A percentile compares a stretch with the other conserved stretches of the same genome.
These are phyloP conservation scores for Vireo altiloquus DNA, from an alignment of 2,113 vertebrate genomes.

Conservation along the genomic window DNA sequence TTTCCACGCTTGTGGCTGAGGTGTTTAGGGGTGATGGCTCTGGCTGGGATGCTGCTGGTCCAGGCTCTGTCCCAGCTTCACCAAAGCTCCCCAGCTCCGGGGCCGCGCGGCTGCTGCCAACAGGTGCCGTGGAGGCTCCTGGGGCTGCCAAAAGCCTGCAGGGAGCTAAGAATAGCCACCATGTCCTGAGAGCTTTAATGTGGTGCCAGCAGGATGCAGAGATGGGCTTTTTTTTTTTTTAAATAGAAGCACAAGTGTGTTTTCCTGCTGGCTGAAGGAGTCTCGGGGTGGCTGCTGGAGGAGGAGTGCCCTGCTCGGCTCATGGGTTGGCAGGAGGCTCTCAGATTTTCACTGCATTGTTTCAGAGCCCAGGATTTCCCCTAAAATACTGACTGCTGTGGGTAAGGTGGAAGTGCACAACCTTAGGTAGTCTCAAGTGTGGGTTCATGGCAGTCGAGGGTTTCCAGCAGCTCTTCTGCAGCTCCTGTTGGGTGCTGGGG, in stretches of 20 bases:
- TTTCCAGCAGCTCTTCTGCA: background rate
- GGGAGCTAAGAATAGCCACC: constrained; percentile 17
- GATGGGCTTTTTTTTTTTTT: background rate
- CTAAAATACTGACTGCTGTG: background rate
- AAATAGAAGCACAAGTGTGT: constrained; percentile 2
- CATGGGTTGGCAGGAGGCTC: background rate
- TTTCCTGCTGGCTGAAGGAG: background rate
- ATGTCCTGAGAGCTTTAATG: background rate
- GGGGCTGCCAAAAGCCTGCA: background rate
- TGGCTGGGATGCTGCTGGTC: background rate
- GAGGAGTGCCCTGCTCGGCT: background rate
- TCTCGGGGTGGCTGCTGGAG: background rate
- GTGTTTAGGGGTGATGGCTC: background rate
- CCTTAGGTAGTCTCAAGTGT: accelerated
- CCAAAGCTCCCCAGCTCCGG: background rate
- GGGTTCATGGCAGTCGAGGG: no score
- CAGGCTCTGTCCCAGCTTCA: background rate
- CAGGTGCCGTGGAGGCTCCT: background rate
- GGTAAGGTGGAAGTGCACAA: accelerated
- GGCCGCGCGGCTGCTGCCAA: background rate
- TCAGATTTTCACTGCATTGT: background rate
- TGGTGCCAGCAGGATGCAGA: constrained; percentile 37
- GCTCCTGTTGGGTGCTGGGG: background rate
- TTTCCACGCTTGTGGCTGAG: background rate
- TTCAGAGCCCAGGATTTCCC: background rate